These are phyloP conservation scores for Actinia tenebrosa DNA, from an alignment of 64 coral and sea anemone species.

Conservation along the genomic window DNA sequence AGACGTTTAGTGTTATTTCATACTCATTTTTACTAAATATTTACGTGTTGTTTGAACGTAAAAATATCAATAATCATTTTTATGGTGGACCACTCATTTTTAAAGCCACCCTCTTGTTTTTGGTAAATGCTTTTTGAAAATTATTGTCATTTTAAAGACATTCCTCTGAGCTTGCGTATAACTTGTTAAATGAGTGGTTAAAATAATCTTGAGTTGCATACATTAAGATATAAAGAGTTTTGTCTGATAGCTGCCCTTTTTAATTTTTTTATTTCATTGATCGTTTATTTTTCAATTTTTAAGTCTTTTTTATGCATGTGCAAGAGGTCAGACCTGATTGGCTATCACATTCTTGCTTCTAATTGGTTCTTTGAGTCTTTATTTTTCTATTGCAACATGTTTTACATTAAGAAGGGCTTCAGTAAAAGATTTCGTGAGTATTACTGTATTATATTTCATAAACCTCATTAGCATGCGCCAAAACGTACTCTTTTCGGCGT, in stretches of 20 bases:
- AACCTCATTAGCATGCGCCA: slow-evolving; percentile 3
- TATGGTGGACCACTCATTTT: neutral
- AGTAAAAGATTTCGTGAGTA: neutral
- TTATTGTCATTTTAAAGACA: neutral
- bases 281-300: neutral
- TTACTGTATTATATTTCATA: neutral
- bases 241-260: neutral
- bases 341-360: neutral
- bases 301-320: neutral
- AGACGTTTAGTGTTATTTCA: neutral
- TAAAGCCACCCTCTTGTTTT: neutral
- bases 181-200: neutral
- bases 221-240: neutral
- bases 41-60: neutral
- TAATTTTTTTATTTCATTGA: neutral
- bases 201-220: neutral
- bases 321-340: neutral
- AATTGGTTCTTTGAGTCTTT: neutral
- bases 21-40: neutral
- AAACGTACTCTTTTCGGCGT: slow-evolving; percentile 1
- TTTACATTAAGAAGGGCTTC: neutral
- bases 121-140: neutral
- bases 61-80: neutral
- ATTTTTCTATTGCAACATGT: neutral
- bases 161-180: neutral